Evolutionary conservation across 1,140 invertebrate genomes (phyloP).

Genomic region (Anastrepha ludens): DNA sequence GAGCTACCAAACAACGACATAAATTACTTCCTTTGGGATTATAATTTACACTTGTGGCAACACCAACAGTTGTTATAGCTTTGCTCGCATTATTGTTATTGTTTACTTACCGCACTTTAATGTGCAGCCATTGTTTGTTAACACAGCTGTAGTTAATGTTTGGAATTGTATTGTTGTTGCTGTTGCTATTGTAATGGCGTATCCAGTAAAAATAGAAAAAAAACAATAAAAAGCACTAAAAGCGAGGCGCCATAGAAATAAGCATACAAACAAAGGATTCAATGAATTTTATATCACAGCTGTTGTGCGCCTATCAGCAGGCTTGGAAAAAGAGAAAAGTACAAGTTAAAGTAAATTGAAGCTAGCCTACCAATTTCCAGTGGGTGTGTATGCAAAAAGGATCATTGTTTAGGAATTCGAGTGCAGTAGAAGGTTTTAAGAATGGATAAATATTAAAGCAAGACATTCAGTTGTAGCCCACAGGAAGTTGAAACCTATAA

Average conservation of each 20-base stretch:
- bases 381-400: no score
- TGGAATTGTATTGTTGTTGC: not conserved
- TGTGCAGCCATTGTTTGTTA: constrained; percentile 8
- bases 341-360: no score
- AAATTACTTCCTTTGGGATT: not conserved
- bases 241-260: not conserved
- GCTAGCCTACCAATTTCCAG: no score
- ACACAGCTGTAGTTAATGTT: constrained; percentile 18
- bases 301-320: not conserved
- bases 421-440: no score
- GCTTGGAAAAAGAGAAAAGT: not conserved
- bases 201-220: not conserved
- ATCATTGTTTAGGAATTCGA: no score
- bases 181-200: not conserved
- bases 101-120: constrained; percentile 5
- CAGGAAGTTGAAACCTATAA: no score
- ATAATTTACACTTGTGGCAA: constrained; percentile 26
- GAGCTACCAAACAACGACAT: not conserved
- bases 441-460: no score
- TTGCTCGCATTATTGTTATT: constrained; percentile 3
- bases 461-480: no score
- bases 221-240: not conserved
- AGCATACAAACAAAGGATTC: not conserved
- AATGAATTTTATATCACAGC: not conserved
- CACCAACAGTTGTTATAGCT: not conserved